Base-by-base conservation (phyloP, 2,797 vertebrate species). In the Enteromius fasciolatus region DNA sequence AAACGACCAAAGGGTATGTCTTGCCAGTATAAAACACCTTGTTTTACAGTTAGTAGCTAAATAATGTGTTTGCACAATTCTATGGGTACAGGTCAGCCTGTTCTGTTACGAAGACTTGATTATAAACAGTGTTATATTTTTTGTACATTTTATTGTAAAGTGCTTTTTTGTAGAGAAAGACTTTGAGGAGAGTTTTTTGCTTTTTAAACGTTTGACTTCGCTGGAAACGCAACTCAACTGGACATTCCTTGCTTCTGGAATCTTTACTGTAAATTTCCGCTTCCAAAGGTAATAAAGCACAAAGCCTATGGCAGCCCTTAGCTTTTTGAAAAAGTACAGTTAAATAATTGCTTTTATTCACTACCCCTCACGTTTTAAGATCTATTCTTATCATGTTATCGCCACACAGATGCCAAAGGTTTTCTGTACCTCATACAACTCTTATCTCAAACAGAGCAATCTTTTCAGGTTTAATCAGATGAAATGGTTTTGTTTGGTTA, bases 121-220 rank as follows among this genome's bases (percentile, higher is more conserved):
- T 81, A 89, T 83, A 87, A 86, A 84, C 90, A 90, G 89, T 90
- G 88, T 90, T 90, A 90, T 84, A 67, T 87, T 89, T 87, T 88
- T 90, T 89, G 85, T 90, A 86, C 70, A 85, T 88, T 88, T 86
- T 87, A 85, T 82, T 87, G 80, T 88, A 87, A 87, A 88, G 78
- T 86, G 75, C 82, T 86, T 87, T 89, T 89, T 89, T 89, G 86
- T 90, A 89, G 87, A 83, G 66, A 82, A 83, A 67, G 39, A 72
- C 54, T 80, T 84, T 3, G 54, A 73, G 76, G 77, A 86, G 66
- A 67, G 57, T 44, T 48, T 44, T 80, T 80, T 80, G 78, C 84
- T 83, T 86, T 84, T 54, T 61, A 66, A 74, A 76, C 25, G 66
- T 75, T 77, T 76, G 31, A 83, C 17, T 82, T 61, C 15, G 28